These are phyloP conservation scores for Caranx melampygus DNA, from an alignment of 2,113 vertebrate genomes.

Conservation along the genomic window DNA sequence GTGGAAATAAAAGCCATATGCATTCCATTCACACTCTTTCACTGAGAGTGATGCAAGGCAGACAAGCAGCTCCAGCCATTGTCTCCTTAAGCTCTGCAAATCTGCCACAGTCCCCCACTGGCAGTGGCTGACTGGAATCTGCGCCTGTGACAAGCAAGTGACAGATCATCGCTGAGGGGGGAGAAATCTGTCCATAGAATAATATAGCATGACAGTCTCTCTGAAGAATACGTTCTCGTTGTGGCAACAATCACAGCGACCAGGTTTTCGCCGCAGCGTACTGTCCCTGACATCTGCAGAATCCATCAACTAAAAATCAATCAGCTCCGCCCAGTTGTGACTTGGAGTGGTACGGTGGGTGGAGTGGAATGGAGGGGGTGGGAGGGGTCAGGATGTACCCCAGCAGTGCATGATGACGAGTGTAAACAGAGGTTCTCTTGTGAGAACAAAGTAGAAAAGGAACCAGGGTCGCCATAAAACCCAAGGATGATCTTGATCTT, in stretches of 20 bases:
- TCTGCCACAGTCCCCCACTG: conserved; percentile 59
- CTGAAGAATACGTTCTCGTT: conserved; percentile 43
- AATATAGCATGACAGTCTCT: conserved; percentile 63
- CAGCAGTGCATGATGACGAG: background rate
- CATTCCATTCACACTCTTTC: conserved; percentile 49
- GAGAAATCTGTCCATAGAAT: conserved; percentile 58
- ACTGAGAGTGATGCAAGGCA: conserved; percentile 56
- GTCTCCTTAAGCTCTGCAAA: conserved; percentile 70
- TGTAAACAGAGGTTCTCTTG: background rate
- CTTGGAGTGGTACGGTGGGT: background rate
- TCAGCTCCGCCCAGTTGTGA: background rate
- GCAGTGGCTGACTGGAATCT: conserved; percentile 60
- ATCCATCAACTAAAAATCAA: conserved; percentile 20
- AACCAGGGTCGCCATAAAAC: background rate
- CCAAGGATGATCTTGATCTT: background rate
- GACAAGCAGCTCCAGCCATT: conserved; percentile 61
- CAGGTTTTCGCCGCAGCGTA: conserved; percentile 31
- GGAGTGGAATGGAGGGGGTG: background rate
- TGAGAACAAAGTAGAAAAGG: background rate
- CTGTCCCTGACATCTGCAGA: conserved; percentile 19
- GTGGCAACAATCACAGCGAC: conserved; percentile 22
- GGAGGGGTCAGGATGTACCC: background rate
- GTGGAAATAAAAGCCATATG: conserved; percentile 50
- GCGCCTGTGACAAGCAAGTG: conserved; percentile 62
- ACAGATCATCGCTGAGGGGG: conserved; percentile 63